Evolutionary conservation across 2,888 invertebrate genomes (phyloP), one percentile per base, ranked within the genome.

Genomic region (Metalampra italica): DNA sequence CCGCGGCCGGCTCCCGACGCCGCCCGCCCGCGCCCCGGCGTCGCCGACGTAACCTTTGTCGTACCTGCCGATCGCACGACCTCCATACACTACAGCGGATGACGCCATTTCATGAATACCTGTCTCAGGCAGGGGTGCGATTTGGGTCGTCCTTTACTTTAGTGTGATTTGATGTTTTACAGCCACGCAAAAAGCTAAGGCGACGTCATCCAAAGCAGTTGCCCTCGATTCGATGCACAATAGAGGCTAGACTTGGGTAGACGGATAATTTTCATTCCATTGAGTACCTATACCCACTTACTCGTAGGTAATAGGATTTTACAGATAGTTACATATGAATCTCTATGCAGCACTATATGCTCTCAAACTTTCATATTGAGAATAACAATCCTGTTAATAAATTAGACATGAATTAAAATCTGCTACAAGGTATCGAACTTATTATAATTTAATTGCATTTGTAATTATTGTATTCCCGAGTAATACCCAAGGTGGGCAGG

Each of bases 71-170:
- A 73, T 67, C 66, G 60, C 66, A 59, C 55, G 57, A 57, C 63
- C 54, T 53, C 59, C 59, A 62, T 58, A 57, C 58, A 40, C 42
- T 64, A 63, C 59, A 51, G 36, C 47, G 60, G 61, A 67, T 75
- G 71, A 68, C 73, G 74, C 66, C 72, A 77, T 79, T 76, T 75
- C 64, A 74, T 69, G 66, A 74, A 73, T 73, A 73, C 60, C 60
- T 61, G 60, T 66, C 66, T 71, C 48, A 54, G 54, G 58, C 59
- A 65, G 60, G 67, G 71, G 60, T 64, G 69, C 66, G 70, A 71
- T 75, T 76, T 61, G 53, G 66, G 64, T 55, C 62, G 68, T 77
- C 73, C 74, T 78, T 78, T 77, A 52, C 52, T 51, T 49, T 54
- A 57, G 55, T 59, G 64, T 65, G 64, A 71, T 74, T 73, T 70